Evolutionary conservation across 2,888 invertebrate genomes (phyloP), one percentile per base, ranked within the genome.

Genomic region (Argyresthia albistria): DNA sequence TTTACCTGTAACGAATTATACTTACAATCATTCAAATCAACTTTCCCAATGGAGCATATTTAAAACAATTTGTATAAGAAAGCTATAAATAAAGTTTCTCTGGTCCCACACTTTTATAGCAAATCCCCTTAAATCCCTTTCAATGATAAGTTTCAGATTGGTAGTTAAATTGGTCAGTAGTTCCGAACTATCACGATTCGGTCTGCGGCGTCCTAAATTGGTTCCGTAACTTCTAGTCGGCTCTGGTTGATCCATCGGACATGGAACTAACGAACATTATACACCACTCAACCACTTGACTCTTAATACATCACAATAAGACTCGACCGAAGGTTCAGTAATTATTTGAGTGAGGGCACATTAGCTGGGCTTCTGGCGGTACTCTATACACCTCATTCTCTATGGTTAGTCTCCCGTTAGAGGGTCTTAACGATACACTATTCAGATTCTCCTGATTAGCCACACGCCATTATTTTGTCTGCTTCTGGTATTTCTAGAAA

Each of bases 191-290:
- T 48, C 48, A 37, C 10, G 50, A 53, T 53, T 50, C 25, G 53
- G 50, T 51, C 12, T 45, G 51, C 43, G 54, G 54, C 54, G 54
- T 54, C 54, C 54, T 59, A 25, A 60, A 78, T 75, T 73, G 66
- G 71, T 74, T 73, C 70, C 67, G 64, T 51, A 11, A 43, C 62
- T 63, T 61, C 58, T 59, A 35, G 52, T 15, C 37, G 57, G 62
- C 59, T 61, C 59, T 67, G 72, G 75, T 76, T 73, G 69, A 73
- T 64, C 62, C 70, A 76, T 78, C 83, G 75, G 81, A 69, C 75
- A 78, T 75, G 76, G 78, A 61, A 73, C 79, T 76, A 74, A 77
- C 66, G 47, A 16, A 70, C 70, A 80, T 80, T 76, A 25, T 25
- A 25, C 25, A 25, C 25, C 6, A 25, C 6, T 25, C 25, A 25